These are phyloP conservation scores for Glyptemys insculpta DNA, from an alignment of 2,797 vertebrate genomes.

Conservation along the genomic window DNA sequence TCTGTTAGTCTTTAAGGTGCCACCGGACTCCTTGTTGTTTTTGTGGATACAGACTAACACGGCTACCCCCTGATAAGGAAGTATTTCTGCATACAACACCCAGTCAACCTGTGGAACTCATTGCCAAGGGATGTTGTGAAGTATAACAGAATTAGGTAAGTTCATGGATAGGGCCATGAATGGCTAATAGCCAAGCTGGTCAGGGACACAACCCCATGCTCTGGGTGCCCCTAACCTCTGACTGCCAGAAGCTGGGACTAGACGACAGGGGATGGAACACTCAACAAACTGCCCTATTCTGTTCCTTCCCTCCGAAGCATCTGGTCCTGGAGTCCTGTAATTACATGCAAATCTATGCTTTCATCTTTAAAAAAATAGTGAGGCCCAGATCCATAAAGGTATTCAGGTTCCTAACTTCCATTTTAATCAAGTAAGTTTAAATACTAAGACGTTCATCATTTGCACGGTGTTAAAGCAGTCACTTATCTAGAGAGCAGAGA, in stretches of 20 bases:
- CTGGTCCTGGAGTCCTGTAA: background rate
- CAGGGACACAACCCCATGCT: background rate
- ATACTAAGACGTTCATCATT: background rate
- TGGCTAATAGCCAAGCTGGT: background rate
- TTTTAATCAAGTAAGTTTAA: background rate
- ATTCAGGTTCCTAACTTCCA: background rate
- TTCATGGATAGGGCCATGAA: background rate
- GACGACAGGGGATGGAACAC: background rate
- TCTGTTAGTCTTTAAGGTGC: no score
- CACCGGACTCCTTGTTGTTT: no score
- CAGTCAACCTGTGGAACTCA: no score
- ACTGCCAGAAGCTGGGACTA: background rate
- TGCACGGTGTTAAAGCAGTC: background rate
- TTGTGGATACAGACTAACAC: no score
- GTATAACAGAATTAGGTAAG: background rate
- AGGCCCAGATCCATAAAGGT: background rate
- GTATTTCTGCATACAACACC: no score
- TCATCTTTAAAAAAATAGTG: background rate
- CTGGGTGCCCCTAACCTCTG: background rate
- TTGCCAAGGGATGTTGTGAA: no score
- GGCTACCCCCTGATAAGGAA: no score
- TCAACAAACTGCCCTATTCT: background rate
- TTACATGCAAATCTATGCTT: background rate
- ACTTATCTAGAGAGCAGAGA: background rate
- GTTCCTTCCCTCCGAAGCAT: background rate